These are phyloP conservation scores for Halesus radiatus DNA, from an alignment of 1,140 invertebrate genomes.

Conservation along the genomic window DNA sequence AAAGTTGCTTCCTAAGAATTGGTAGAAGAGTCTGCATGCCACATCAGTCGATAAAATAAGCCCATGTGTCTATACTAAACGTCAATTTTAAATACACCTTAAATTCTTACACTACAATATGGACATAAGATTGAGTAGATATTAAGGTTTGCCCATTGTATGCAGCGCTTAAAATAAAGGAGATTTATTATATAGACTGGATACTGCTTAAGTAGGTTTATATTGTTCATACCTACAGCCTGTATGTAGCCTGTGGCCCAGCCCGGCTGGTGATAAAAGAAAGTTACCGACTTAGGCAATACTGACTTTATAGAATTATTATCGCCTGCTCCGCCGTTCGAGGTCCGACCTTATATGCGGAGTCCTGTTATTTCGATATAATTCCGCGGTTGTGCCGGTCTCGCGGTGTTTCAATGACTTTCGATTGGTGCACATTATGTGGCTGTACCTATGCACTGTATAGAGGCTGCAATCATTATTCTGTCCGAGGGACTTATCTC, in stretches of 20 bases:
- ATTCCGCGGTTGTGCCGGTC: neutral
- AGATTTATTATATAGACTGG: neutral
- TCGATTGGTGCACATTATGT: conserved; percentile 22
- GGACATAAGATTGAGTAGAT: neutral
- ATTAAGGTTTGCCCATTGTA: neutral
- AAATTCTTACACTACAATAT: too few relatives aligned
- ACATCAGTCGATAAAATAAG: too few relatives aligned
- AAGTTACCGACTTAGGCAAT: conserved; percentile 4
- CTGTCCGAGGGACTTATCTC: conserved; percentile 11
- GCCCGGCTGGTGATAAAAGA: neutral
- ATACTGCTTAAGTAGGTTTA: too few relatives aligned
- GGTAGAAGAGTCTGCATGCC: too few relatives aligned
- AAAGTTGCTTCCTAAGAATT: too few relatives aligned
- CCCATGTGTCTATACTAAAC: too few relatives aligned
- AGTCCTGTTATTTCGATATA: conserved; percentile 13
- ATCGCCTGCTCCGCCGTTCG: neutral
- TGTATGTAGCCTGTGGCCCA: too few relatives aligned
- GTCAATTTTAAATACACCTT: too few relatives aligned
- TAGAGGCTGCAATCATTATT: conserved; percentile 10
- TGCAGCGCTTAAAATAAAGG: neutral
- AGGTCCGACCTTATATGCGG: too few relatives aligned
- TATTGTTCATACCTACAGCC: too few relatives aligned
- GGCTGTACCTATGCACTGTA: neutral
- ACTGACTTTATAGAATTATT: neutral
- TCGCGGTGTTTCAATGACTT: conserved; percentile 20